Evolutionary conservation across 2,113 vertebrate genomes (phyloP).

Genomic region (Syngnathus typhle): DNA sequence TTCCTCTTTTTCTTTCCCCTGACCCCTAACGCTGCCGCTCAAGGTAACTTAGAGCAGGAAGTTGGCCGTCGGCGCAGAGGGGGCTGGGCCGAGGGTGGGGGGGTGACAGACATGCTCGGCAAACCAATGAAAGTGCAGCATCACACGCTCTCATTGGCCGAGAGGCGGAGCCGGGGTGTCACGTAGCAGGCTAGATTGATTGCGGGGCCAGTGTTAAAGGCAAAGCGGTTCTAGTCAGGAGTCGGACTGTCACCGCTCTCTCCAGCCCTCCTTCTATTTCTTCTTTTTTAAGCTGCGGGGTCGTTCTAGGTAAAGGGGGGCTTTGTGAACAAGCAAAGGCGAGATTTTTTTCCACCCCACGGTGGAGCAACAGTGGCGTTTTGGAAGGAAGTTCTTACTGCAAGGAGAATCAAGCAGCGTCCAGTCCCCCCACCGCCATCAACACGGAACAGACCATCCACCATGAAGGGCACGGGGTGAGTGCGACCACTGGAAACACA

Average conservation of each 20-base stretch:
- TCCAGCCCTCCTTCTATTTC: slow-evolving; percentile 5
- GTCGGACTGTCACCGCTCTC: slow-evolving; percentile 63
- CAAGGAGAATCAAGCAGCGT: slow-evolving; percentile 58
- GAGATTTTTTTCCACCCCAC: slow-evolving; percentile 41
- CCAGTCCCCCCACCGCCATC: slow-evolving; percentile 23
- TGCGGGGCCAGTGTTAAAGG: slow-evolving; percentile 91
- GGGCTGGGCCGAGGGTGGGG: slow-evolving; percentile 58
- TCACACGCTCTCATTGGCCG: slow-evolving; percentile 48
- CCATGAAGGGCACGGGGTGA: slow-evolving; percentile 75
- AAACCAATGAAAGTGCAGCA: slow-evolving; percentile 67
- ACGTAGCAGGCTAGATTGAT: slow-evolving; percentile 92
- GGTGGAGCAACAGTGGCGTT: slow-evolving; percentile 62
- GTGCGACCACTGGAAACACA: slow-evolving; percentile 48
- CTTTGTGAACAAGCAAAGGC: slow-evolving; percentile 32
- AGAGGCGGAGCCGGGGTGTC: slow-evolving; percentile 78
- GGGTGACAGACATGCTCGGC: slow-evolving; percentile 38
- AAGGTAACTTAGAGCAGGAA: slow-evolving; percentile 99
- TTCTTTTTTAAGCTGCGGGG: slow-evolving; percentile 65
- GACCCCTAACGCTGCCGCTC: slow-evolving; percentile 97
- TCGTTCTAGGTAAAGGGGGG: slow-evolving; percentile 83
- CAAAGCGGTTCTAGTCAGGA: slow-evolving; percentile 83
- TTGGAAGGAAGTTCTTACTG: slow-evolving; percentile 14
- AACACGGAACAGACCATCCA: slow-evolving; percentile 46
- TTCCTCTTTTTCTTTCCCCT: slow-evolving; percentile 73
- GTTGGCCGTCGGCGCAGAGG: slow-evolving; percentile 75